These are phyloP conservation scores for Tiliacea aurago DNA, from an alignment of 2,888 invertebrate genomes.

Conservation along the genomic window DNA sequence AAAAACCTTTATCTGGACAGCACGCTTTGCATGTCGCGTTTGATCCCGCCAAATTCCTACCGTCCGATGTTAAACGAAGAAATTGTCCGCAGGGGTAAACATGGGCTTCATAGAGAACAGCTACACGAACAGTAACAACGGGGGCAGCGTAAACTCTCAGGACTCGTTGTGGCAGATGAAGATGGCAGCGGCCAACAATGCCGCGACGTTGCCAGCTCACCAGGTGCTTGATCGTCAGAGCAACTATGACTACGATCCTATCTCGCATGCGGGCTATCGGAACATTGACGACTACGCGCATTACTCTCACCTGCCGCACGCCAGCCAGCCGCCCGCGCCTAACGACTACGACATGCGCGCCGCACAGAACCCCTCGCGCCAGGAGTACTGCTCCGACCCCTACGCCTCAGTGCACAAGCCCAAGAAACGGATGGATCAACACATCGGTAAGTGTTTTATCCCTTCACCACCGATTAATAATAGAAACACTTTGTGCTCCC, in stretches of 20 bases:
- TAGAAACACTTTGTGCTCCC: constrained; percentile 24
- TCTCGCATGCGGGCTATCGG: constrained; percentile 96
- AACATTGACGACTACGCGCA: constrained; percentile 95
- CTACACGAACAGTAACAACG: constrained; percentile 98
- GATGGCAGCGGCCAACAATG: constrained; percentile 94
- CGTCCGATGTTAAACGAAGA: constrained; percentile 5
- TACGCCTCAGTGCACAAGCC: constrained; percentile 97
- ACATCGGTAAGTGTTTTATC: constrained; percentile 92
- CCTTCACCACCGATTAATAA: constrained; percentile 28
- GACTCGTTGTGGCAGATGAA: constrained; percentile 98
- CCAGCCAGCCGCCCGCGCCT: constrained; percentile 63
- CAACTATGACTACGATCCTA: constrained; percentile 93
- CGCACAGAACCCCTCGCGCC: constrained; percentile 95
- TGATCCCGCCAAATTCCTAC: neutral
- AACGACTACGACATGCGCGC: constrained; percentile 92
- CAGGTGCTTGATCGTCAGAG: constrained; percentile 92
- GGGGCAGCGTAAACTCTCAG: constrained; percentile 98
- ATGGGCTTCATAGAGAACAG: constrained; percentile 98
- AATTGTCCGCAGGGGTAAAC: constrained; percentile 91
- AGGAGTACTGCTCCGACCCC: constrained; percentile 96
- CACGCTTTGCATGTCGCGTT: constrained; percentile 61
- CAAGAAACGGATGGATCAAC: constrained; percentile 96
- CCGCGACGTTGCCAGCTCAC: constrained; percentile 89
- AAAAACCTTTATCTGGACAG: constrained; percentile 40
- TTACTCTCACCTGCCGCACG: constrained; percentile 94